Conservation (phyloP, 2,797 vertebrate species). For the Eulemur rubriventer region DNA sequence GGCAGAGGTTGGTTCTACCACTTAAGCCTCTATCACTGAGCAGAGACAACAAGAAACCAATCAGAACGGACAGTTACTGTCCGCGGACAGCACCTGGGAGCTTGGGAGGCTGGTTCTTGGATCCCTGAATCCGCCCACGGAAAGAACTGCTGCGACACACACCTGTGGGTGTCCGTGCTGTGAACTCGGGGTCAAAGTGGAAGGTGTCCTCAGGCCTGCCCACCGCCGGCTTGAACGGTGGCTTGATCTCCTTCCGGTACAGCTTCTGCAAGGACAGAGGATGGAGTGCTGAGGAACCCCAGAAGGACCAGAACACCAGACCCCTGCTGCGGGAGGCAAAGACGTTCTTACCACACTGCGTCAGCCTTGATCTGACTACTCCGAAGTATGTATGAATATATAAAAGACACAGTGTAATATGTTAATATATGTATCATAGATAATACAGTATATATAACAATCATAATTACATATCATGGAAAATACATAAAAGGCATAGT, state of each 20-base stretch:
- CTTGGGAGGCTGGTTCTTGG: accelerated
- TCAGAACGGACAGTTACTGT: accelerated
- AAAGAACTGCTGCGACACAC: neutral
- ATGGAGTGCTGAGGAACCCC: neutral
- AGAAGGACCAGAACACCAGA: neutral
- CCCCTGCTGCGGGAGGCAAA: neutral
- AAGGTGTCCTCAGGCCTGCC: constrained; percentile 98
- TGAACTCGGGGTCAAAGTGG: constrained; percentile 98
- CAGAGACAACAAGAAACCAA: neutral
- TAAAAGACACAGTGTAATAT: accelerated
- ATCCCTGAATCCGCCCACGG: neutral
- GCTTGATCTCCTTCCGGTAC: constrained; percentile 94
- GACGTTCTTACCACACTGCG: neutral
- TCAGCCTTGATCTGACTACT: too few species aligned
- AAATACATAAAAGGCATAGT: accelerated
- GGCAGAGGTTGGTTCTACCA: accelerated
- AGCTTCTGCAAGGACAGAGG: constrained; percentile 87
- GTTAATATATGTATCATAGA: accelerated
- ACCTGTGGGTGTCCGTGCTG: constrained; percentile 96
- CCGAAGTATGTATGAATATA: accelerated
- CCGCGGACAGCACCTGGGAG: accelerated
- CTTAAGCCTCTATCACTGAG: accelerated
- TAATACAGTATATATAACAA: neutral
- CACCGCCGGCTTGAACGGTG: constrained; percentile 96
- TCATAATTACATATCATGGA: accelerated